Percentiles rank a stretch among this genome's conserved stretches.
Conservation (phyloP, 2,888 invertebrate species). For the Microplitis deprimator region DNA sequence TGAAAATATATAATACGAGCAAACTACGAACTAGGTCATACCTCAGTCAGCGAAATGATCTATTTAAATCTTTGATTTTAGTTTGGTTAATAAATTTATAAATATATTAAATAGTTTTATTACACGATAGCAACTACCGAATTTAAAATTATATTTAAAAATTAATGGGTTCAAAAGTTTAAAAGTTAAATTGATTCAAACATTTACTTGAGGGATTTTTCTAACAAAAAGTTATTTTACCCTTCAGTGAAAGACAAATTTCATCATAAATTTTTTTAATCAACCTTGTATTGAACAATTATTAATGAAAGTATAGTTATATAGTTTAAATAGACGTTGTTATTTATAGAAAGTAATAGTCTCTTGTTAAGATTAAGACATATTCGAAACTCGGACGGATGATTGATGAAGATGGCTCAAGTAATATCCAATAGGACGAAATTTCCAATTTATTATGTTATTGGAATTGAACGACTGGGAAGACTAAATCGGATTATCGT, state of each 20-base stretch:
- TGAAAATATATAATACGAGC: neutral
- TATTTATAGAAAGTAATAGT: neutral
- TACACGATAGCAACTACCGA: neutral
- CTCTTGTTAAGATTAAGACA: constrained; percentile 4
- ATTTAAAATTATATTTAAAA: neutral
- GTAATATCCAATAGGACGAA: constrained; percentile 39
- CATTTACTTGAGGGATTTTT: neutral
- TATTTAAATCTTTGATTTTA: neutral
- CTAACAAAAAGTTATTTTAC: neutral
- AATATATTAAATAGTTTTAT: neutral
- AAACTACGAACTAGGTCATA: neutral
- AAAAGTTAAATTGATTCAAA: neutral
- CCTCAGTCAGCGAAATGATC: neutral
- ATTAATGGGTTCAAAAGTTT: neutral
- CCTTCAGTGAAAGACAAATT: neutral
- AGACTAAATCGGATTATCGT: constrained; percentile 59
- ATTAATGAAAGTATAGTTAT: neutral
- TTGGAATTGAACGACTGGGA: constrained; percentile 60
- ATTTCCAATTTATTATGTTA: constrained; percentile 62
- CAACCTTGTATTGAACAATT: neutral
- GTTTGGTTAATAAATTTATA: neutral
- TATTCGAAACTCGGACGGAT: constrained; percentile 13
- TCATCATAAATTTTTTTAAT: neutral
- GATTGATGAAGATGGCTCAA: constrained; percentile 40
- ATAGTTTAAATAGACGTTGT: neutral